Percentiles rank a stretch among this genome's conserved stretches.
Conservation (phyloP, 2,888 invertebrate species). For the Allacma fusca region DNA sequence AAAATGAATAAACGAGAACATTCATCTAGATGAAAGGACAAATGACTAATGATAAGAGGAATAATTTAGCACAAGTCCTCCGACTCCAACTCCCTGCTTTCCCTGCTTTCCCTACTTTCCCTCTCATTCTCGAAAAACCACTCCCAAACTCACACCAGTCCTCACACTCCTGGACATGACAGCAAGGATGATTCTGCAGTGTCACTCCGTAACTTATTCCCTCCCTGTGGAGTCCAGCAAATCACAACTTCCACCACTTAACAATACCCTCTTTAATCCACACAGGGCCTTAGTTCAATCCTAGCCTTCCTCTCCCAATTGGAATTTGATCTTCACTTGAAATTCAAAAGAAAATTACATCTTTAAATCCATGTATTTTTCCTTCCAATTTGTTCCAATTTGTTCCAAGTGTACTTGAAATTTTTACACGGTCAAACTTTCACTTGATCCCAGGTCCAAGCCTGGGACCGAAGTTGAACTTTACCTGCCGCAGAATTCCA, state of each 20-base stretch:
- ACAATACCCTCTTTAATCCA: neutral
- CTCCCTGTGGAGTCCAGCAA: neutral
- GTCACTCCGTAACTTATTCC: neutral
- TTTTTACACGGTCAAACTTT: too few species aligned
- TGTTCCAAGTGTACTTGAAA: too few species aligned
- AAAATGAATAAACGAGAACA: constrained; percentile 39
- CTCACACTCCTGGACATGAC: neutral
- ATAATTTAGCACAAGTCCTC: constrained; percentile 32
- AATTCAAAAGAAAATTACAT: too few species aligned
- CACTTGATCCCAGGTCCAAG: too few species aligned
- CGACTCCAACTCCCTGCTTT: neutral
- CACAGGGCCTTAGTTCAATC: too few species aligned
- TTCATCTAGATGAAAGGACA: constrained; percentile 41
- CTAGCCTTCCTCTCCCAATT: neutral
- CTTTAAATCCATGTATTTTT: too few species aligned
- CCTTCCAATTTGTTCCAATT: too few species aligned
- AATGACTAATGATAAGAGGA: constrained; percentile 44
- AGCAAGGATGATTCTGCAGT: neutral
- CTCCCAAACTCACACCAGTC: neutral
- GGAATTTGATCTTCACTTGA: too few species aligned
- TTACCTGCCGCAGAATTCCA: too few species aligned
- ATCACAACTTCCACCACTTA: constrained; percentile 11
- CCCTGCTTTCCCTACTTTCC: neutral
- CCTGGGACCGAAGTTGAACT: too few species aligned
- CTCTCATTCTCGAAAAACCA: neutral